Evolutionary conservation across 2,113 vertebrate genomes (phyloP).

Genomic region (Toxostoma redivivum): DNA sequence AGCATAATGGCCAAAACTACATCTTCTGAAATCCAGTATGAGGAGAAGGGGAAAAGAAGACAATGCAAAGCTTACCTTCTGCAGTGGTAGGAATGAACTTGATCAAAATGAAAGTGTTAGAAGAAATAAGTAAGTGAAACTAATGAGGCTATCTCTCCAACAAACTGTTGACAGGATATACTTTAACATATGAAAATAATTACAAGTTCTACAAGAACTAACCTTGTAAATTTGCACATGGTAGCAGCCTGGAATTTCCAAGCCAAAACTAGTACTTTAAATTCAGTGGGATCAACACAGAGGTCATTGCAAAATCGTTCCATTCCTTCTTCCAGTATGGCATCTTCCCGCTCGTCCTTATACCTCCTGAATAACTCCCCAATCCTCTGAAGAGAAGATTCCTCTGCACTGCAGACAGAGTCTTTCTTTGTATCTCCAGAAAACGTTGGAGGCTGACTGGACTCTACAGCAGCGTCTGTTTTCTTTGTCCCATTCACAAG

Average conservation of each 20-base stretch:
- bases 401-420: conserved; percentile 72
- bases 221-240: conserved; percentile 99
- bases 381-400: conserved; percentile 83
- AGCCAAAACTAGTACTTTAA: conserved; percentile 94
- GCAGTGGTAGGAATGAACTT: background rate
- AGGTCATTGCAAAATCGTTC: conserved; percentile 97
- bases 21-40: background rate
- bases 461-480: conserved; percentile 80
- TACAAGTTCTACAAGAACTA: conserved; percentile 64
- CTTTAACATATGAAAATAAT: conserved; percentile 51
- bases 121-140: background rate
- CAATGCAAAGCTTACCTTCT: background rate
- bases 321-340: conserved; percentile 98
- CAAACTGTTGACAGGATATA: conserved; percentile 10
- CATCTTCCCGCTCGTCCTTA: conserved; percentile 93
- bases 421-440: conserved; percentile 81
- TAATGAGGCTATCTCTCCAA: background rate
- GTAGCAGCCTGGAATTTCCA: conserved; percentile 99
- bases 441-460: conserved; percentile 68
- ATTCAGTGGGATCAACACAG: conserved; percentile 96
- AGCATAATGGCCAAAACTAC: background rate
- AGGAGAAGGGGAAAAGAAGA: background rate
- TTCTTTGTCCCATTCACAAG: conserved; percentile 94
- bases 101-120: background rate
- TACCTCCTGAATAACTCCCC: conserved; percentile 91